Conservation (phyloP, 2,797 vertebrate genomes). For the Coendou prehensilis region DNA sequence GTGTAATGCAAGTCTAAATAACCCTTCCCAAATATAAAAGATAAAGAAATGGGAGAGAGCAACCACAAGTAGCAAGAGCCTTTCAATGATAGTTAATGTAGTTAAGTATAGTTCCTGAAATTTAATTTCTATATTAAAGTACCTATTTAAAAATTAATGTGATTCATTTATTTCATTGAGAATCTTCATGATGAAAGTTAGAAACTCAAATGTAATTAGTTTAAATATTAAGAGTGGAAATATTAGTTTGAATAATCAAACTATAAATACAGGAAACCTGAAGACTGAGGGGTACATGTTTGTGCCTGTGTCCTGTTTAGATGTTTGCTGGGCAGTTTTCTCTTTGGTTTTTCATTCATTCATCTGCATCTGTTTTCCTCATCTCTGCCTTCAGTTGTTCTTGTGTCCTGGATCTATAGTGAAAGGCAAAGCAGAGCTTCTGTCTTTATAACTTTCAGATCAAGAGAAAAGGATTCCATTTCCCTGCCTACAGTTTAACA, state of each 20-base stretch:
- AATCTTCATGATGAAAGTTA: background rate
- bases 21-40: background rate
- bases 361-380: background rate
- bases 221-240: background rate
- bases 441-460: background rate
- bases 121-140: background rate
- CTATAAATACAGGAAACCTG: too few relatives aligned
- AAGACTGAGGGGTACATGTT: rapidly evolving
- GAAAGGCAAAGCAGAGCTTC: background rate
- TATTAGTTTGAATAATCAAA: background rate
- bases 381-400: background rate
- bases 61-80: background rate
- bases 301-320: background rate
- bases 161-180: background rate
- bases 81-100: background rate
- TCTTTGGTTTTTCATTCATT: background rate
- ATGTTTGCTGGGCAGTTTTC: background rate
- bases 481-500: background rate
- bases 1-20: background rate
- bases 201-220: background rate
- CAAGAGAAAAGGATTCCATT: background rate
- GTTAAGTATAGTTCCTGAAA: background rate
- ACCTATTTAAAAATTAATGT: background rate
- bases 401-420: background rate
- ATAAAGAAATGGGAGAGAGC: background rate